phyloP scores from a whole-genome alignment of 2,797 vertebrate genomes.

The Gobionotothen gibberifrons region DNA sequence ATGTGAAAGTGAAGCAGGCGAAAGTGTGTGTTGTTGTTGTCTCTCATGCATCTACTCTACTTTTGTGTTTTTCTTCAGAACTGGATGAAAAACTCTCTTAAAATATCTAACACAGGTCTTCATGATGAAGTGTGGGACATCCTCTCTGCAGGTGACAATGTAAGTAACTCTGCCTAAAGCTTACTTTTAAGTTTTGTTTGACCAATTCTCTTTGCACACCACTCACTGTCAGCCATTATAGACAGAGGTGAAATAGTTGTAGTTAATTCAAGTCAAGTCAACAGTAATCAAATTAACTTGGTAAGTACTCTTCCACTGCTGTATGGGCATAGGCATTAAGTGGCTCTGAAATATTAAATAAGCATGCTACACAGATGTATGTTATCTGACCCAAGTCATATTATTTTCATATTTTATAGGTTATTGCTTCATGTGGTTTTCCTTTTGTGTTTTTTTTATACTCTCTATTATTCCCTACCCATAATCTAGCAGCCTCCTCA shows the following conservation, averaged over 20 bases:
- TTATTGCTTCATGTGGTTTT: neutral
- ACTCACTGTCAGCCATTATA: neutral
- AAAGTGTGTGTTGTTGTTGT: no score
- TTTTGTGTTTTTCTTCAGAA: conserved; percentile 81
- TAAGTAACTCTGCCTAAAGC: conserved; percentile 75
- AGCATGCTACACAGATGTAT: neutral
- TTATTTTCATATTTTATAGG: neutral
- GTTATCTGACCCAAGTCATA: neutral
- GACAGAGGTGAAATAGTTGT: no score
- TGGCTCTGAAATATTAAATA: neutral
- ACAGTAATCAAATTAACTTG: no score
- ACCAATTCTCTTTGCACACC: neutral
- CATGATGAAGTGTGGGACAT: conserved; percentile 94
- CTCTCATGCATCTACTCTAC: no score
- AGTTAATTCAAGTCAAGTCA: neutral
- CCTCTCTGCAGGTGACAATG: conserved; percentile 84
- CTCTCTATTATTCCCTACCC: neutral
- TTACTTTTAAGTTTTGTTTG: neutral
- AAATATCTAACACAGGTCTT: conserved; percentile 81
- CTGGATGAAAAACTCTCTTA: conserved; percentile 97
- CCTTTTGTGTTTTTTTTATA: conserved; percentile 4
- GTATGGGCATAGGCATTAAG: neutral
- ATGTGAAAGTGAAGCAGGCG: no score
- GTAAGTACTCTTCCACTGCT: no score
- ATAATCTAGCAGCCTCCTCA: conserved; percentile 39